These are phyloP conservation scores for Ophiodon elongatus DNA, from an alignment of 2,113 vertebrate species.

Conservation along the genomic window DNA sequence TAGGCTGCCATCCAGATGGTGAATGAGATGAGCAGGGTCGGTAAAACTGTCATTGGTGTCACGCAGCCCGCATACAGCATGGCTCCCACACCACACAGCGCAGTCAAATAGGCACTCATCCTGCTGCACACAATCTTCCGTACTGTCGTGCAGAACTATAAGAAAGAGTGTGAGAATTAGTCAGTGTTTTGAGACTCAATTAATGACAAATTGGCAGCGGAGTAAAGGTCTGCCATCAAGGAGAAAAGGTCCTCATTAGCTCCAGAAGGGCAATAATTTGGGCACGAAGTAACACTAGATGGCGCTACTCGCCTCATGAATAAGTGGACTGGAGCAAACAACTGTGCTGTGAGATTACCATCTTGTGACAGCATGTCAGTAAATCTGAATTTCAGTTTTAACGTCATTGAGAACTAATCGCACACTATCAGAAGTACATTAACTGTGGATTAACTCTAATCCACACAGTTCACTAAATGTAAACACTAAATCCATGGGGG, in stretches of 20 bases:
- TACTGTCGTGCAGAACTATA: conserved; percentile 84
- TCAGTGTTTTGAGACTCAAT: background rate
- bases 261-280: background rate
- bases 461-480: background rate
- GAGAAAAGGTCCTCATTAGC: background rate
- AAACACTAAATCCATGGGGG: background rate
- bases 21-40: conserved; percentile 77
- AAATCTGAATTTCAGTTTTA: background rate
- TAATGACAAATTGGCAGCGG: background rate
- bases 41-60: conserved; percentile 64
- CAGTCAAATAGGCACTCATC: conserved; percentile 75
- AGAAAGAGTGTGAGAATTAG: background rate
- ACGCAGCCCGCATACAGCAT: conserved; percentile 71
- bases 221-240: background rate
- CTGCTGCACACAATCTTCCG: conserved; percentile 83
- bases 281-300: conserved; percentile 57
- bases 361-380: background rate
- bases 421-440: background rate
- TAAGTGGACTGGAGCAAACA: conserved; percentile 1
- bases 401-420: background rate
- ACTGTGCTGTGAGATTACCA: background rate
- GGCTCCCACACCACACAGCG: conserved; percentile 66
- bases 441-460: background rate
- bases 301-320: conserved; percentile 51
- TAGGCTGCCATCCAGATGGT: conserved; percentile 88